These are phyloP conservation scores for Baryphthengus martii DNA, from an alignment of 2,113 vertebrate genomes.

Conservation along the genomic window DNA sequence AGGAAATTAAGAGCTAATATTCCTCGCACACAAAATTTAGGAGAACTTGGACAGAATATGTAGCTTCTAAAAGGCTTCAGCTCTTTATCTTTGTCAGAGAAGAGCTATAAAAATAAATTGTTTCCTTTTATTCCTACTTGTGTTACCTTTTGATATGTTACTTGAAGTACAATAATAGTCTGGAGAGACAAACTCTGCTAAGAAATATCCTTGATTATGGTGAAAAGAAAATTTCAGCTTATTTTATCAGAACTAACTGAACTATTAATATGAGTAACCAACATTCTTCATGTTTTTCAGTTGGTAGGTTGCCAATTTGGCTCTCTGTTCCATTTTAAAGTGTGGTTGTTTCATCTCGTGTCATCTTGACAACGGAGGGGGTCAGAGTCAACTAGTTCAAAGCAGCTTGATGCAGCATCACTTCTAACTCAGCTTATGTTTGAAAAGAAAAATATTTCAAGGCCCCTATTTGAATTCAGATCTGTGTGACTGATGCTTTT, in stretches of 20 bases:
- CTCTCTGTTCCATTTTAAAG: neutral
- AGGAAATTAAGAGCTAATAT: neutral
- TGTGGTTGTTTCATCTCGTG: neutral
- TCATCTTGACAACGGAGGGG: neutral
- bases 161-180: neutral
- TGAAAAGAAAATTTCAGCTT: neutral
- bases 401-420: neutral
- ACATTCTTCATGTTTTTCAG: neutral
- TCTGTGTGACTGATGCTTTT: neutral
- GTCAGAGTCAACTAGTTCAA: neutral
- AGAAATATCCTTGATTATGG: neutral
- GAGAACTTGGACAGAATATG: neutral
- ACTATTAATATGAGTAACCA: neutral
- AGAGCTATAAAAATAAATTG: neutral
- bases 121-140: neutral
- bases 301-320: neutral
- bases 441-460: neutral
- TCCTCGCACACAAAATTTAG: neutral
- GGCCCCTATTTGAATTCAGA: neutral
- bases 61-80: neutral
- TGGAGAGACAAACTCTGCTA: neutral
- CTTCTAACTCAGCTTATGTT: neutral
- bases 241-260: neutral
- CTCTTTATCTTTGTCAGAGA: neutral
- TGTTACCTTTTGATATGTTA: neutral